A percentile compares a stretch with the other conserved stretches of the same genome.
phyloP scores from a whole-genome alignment of 1,140 invertebrate genomes.

The Drosophila ficusphila region DNA sequence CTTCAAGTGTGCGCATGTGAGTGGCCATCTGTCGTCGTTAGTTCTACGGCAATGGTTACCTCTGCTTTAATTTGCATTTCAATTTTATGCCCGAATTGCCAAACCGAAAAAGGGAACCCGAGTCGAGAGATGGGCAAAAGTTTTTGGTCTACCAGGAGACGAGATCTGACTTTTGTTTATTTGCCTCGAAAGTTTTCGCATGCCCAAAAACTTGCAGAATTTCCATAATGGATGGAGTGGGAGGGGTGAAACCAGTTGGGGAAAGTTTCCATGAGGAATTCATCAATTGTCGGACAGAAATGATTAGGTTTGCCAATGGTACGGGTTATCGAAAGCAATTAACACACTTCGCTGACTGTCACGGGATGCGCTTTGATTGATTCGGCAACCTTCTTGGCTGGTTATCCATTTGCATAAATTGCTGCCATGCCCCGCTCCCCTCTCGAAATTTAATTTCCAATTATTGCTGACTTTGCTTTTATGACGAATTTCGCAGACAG shows the following conservation, averaged over 20 bases:
- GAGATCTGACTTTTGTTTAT: slow-evolving; percentile 63
- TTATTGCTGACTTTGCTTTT: slow-evolving; percentile 63
- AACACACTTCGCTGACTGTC: slow-evolving; percentile 51
- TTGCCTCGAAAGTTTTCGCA: slow-evolving; percentile 65
- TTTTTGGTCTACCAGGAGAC: slow-evolving; percentile 18
- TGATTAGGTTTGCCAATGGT: slow-evolving; percentile 27
- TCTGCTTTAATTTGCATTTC: slow-evolving; percentile 77
- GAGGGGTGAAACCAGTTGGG: slow-evolving; percentile 7
- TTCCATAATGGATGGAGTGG: slow-evolving; percentile 60
- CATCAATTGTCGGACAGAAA: slow-evolving; percentile 18
- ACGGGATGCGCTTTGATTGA: slow-evolving; percentile 58
- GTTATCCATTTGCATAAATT: slow-evolving; percentile 71
- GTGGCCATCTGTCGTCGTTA: slow-evolving; percentile 57
- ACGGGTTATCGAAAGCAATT: slow-evolving; percentile 53
- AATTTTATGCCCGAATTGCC: slow-evolving; percentile 63
- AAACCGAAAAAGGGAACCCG: slow-evolving; percentile 29
- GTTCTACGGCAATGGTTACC: slow-evolving; percentile 51
- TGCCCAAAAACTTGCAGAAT: slow-evolving; percentile 30
- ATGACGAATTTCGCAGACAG: slow-evolving; percentile 17
- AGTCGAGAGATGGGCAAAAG: slow-evolving; percentile 11
- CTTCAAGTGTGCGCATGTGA: slow-evolving; percentile 15
- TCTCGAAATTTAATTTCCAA: slow-evolving; percentile 74
- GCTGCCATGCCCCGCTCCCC: not conserved
- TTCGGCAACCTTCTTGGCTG: slow-evolving; percentile 49
- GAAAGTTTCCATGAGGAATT: slow-evolving; percentile 2